Conservation (phyloP, 2,888 invertebrate genomes). For the Asteroscopus sphinx region DNA sequence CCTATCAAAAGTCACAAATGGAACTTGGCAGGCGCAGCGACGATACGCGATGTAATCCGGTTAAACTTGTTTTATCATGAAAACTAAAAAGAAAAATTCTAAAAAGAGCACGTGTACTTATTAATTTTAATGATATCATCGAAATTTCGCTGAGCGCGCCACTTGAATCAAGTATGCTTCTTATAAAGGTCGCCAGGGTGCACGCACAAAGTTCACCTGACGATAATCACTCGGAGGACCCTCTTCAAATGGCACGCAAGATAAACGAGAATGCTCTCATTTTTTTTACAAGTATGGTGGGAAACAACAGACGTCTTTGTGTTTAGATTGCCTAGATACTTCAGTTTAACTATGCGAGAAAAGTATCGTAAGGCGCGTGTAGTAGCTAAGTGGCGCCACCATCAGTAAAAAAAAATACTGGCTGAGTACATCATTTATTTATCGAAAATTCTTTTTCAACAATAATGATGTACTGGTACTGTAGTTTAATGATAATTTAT, state of each 20-base stretch:
- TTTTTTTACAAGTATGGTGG: conserved; percentile 64
- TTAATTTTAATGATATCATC: conserved; percentile 85
- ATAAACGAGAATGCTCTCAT: conserved; percentile 81
- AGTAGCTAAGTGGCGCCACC: no score
- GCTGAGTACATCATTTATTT: no score
- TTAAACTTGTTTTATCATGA: no score
- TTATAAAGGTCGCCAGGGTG: conserved; percentile 79
- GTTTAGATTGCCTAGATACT: conserved; percentile 31
- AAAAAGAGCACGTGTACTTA: conserved; percentile 69
- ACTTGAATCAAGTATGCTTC: conserved; percentile 77
- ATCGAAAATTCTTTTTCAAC: no score
- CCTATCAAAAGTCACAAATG: no score
- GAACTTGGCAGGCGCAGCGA: no score
- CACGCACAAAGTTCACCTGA: conserved; percentile 79
- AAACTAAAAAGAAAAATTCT: no score
- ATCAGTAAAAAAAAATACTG: no score
- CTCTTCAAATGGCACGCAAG: conserved; percentile 81
- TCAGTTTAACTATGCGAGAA: conserved; percentile 8
- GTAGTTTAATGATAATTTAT: no score
- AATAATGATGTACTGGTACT: no score
- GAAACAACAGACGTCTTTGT: conserved; percentile 53
- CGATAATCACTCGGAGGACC: conserved; percentile 80
- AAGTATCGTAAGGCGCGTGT: neutral
- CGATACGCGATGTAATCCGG: no score
- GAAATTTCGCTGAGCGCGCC: conserved; percentile 82